Evolutionary conservation across 2,888 invertebrate genomes (phyloP).

Genomic region (Pterostichus niger): DNA sequence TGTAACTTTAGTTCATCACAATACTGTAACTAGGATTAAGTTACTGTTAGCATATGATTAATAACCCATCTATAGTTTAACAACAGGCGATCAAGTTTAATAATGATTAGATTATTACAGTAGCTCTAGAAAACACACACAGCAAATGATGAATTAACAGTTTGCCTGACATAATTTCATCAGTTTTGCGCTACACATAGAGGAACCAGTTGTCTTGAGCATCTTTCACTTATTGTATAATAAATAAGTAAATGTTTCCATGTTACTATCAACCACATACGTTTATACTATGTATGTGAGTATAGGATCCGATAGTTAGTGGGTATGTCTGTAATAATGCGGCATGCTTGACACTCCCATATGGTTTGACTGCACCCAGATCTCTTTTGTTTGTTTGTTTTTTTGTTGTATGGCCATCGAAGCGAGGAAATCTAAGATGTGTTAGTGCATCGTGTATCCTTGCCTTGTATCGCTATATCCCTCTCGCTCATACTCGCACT

Average conservation of each 20-base stretch:
- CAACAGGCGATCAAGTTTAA: no score
- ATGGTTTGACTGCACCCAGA: slow-evolving; percentile 40
- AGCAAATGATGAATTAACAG: not conserved
- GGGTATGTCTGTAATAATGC: slow-evolving; percentile 3
- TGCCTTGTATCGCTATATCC: not conserved
- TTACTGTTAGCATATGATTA: no score
- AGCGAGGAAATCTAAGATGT: slow-evolving; percentile 40
- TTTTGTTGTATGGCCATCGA: slow-evolving; percentile 47
- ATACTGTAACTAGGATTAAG: no score
- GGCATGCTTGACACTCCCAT: slow-evolving; percentile 32
- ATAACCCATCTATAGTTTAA: no score
- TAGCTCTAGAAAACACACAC: no score
- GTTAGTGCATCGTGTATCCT: no score
- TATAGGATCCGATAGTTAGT: not conserved
- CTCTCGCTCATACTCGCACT: no score
- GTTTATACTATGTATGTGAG: not conserved
- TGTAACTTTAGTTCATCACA: no score
- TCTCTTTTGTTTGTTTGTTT: slow-evolving; percentile 50
- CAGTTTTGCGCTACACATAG: not conserved
- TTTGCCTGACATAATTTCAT: slow-evolving; percentile 43
- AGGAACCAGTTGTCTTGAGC: slow-evolving; percentile 16
- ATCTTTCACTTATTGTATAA: slow-evolving; percentile 34
- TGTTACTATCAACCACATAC: slow-evolving; percentile 3
- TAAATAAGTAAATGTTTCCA: slow-evolving; percentile 12
- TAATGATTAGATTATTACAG: no score